Conservation (phyloP, 2,888 invertebrate genomes). For the Carabus problematicus region DNA sequence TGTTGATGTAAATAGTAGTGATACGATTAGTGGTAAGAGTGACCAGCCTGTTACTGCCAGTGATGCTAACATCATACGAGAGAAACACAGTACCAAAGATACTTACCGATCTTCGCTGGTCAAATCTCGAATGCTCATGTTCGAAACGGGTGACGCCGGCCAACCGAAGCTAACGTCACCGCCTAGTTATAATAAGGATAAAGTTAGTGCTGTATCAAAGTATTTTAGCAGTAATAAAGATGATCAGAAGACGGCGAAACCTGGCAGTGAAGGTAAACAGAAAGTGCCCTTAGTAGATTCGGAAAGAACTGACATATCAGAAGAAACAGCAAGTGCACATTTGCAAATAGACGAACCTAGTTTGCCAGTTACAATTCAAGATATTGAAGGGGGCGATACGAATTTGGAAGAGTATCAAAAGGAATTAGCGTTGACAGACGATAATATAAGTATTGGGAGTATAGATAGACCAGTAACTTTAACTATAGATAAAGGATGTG, state of each 20-base stretch:
- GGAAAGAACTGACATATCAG: constrained; percentile 9
- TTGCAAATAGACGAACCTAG: constrained; percentile 30
- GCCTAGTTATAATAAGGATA: constrained; percentile 10
- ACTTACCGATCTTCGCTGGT: constrained; percentile 53
- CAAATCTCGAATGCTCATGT: constrained; percentile 57
- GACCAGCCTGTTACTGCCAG: constrained; percentile 50
- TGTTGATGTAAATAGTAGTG: constrained; percentile 49
- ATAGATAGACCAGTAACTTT: too few species aligned
- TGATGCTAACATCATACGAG: constrained; percentile 44
- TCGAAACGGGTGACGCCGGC: constrained; percentile 51
- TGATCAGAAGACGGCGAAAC: constrained; percentile 38
- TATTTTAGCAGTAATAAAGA: constrained; percentile 27
- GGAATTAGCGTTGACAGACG: too few species aligned
- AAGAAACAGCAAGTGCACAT: constrained; percentile 9
- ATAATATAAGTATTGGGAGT: too few species aligned
- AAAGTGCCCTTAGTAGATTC: constrained; percentile 42
- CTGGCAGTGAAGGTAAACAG: constrained; percentile 16
- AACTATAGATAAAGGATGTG: too few species aligned
- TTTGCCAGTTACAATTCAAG: constrained; percentile 29
- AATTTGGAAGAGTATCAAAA: too few species aligned
- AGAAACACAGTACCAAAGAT: constrained; percentile 59
- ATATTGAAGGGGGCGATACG: constrained; percentile 45
- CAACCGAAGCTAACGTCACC: not conserved
- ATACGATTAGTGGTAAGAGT: constrained; percentile 38
- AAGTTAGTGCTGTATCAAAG: constrained; percentile 16